Conservation (phyloP, 2,113 vertebrate species). For the Eretmochelys imbricata region DNA sequence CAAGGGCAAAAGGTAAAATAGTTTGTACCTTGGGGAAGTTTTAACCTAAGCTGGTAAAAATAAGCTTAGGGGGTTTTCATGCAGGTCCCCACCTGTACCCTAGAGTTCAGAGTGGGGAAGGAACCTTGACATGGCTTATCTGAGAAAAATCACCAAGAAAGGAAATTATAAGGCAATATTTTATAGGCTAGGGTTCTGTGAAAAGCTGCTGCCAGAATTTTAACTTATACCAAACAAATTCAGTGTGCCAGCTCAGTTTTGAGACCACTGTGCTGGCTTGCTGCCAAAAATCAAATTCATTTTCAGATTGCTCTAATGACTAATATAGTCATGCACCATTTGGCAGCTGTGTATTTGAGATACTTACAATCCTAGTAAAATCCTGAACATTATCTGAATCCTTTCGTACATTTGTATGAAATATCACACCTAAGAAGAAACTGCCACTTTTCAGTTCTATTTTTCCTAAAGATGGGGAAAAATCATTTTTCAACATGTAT, state of each 20-base stretch:
- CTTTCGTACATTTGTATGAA: background rate
- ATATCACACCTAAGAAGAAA: background rate
- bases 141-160: background rate
- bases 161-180: background rate
- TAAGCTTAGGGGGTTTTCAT: too few species aligned
- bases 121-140: background rate
- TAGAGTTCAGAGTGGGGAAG: too few species aligned
- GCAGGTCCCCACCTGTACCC: too few species aligned
- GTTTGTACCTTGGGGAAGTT: too few species aligned
- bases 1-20: too few species aligned
- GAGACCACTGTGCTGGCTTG: background rate
- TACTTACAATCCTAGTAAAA: background rate
- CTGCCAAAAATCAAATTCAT: background rate
- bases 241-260: background rate
- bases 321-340: background rate
- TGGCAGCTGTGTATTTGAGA: background rate
- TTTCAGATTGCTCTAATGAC: slow-evolving; percentile 18
- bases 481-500: rapidly evolving
- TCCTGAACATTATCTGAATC: background rate
- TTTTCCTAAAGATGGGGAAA: background rate
- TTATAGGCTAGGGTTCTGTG: background rate
- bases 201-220: background rate
- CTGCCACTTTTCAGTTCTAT: background rate
- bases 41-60: too few species aligned
- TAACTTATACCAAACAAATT: background rate